These are phyloP conservation scores for Esox niger DNA, from an alignment of 2,113 vertebrate genomes.

Conservation along the genomic window DNA sequence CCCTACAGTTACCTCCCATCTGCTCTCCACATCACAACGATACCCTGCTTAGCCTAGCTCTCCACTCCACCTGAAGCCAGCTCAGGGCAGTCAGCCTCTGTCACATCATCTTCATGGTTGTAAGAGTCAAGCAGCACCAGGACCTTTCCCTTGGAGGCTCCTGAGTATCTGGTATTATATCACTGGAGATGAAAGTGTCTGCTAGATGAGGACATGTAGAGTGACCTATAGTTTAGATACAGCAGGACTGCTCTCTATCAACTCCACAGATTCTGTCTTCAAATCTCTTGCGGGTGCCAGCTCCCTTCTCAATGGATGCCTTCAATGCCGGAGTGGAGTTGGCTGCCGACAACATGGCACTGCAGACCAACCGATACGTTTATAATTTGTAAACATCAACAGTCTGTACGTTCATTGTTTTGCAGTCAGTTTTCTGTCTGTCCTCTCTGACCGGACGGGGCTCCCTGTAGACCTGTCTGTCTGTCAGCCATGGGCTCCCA, in stretches of 20 bases:
- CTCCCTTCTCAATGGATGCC: not conserved
- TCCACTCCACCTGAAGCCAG: not conserved
- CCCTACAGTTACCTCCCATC: constrained; percentile 13
- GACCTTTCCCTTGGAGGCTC: too few species aligned
- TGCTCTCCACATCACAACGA: not conserved
- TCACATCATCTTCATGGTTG: too few species aligned
- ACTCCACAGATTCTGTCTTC: not conserved
- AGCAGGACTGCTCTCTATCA: not conserved
- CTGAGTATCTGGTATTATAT: too few species aligned
- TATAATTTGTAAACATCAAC: not conserved
- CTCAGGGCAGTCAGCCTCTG: not conserved
- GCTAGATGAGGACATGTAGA: too few species aligned
- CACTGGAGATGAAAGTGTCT: too few species aligned
- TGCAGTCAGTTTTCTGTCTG: not conserved
- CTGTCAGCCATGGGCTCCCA: constrained; percentile 13
- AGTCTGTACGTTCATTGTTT: not conserved
- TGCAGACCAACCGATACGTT: not conserved
- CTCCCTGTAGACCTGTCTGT: constrained; percentile 15
- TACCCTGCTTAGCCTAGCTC: too few species aligned
- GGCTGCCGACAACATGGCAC: not conserved
- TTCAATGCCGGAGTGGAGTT: not conserved
- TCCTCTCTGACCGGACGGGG: constrained; percentile 10
- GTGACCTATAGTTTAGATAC: too few species aligned
- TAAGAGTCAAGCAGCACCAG: too few species aligned
- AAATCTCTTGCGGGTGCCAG: not conserved